Evolutionary conservation across 2,888 invertebrate genomes (phyloP), one percentile per base, ranked within the genome.

Genomic region (Chymomyza amoena): DNA sequence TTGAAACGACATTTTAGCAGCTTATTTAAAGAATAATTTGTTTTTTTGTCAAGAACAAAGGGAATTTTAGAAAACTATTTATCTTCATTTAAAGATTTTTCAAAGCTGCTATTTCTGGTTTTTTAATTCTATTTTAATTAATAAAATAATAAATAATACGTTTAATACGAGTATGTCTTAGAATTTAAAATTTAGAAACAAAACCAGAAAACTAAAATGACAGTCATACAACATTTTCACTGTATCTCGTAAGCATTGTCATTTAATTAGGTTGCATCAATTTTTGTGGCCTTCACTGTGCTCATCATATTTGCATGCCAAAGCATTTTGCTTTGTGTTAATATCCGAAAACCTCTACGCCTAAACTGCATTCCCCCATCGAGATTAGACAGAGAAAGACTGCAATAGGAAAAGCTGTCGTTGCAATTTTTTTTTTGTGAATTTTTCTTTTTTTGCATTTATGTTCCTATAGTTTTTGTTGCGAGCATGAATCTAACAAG

Each of bases 231-330:
- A 45, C 13, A 39, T 18, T 45, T 39, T 2, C 5, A 32, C 9
- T 7, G 39, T 45, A 45, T 10, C 4, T 10, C 15, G 54, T 36
- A 54, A 64, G 13, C 16, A 18, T 15, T 52, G 10, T 52, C 25
- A 5, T 52, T 52, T 20, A 36, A 32, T 64, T 36, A 7, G n/a
- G 20, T 54, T 10, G 16, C 1, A 52, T 28, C 61, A 71, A 68
- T 70, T 39, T 61, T 16, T 18, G 0, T 15, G 60, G 28, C 73
- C 78, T 45, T 45, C 65, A 76, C 70, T 84, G 87, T 84, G 65
- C 61, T 45, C 60, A 68, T 59, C 64, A 67, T 68, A 68, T 76
- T 71, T 79, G 62, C 66, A 64, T 68, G 61, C 59, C 63, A 62
- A 52, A 13, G 18, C 28, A 59, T 65, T 45, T 25, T 45, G 39